These are phyloP conservation scores for Caenorhabditis remanei DNA, from an alignment of 1,140 invertebrate genomes.

Conservation along the genomic window DNA sequence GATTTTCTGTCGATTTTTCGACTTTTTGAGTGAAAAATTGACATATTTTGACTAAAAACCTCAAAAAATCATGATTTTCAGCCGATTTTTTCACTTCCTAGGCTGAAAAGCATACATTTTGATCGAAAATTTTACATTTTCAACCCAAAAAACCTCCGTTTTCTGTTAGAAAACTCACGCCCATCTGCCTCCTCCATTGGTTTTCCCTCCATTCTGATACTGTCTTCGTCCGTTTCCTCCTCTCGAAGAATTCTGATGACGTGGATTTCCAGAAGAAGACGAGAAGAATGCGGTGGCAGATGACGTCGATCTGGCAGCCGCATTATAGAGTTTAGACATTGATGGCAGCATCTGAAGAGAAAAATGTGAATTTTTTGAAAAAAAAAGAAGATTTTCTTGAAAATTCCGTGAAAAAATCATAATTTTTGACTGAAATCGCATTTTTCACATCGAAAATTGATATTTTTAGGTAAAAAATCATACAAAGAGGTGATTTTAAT, in stretches of 20 bases:
- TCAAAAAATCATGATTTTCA: no score
- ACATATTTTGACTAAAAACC: no score
- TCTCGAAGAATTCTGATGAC: not conserved
- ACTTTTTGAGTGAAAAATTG: no score
- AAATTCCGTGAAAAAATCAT: not conserved
- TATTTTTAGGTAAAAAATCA: not conserved
- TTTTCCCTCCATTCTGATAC: slow-evolving; percentile 13
- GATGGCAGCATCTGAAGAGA: slow-evolving; percentile 23
- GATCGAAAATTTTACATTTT: no score
- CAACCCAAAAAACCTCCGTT: no score
- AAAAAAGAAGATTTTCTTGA: not conserved
- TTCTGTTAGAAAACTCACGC: not conserved
- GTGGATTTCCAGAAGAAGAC: not conserved
- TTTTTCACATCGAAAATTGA: no score
- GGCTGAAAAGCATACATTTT: no score
- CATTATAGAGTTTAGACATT: not conserved
- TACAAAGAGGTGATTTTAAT: no score
- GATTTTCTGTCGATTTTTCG: no score
- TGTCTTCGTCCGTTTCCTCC: not conserved
- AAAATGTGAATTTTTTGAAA: not conserved
- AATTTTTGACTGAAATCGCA: not conserved
- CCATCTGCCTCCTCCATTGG: not conserved
- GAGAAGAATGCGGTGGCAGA: slow-evolving; percentile 1
- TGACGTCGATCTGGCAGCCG: not conserved
- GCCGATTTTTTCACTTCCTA: not conserved